Evolutionary conservation across 2,797 vertebrate species (phyloP).

Genomic region (Gymnodraco acuticeps): DNA sequence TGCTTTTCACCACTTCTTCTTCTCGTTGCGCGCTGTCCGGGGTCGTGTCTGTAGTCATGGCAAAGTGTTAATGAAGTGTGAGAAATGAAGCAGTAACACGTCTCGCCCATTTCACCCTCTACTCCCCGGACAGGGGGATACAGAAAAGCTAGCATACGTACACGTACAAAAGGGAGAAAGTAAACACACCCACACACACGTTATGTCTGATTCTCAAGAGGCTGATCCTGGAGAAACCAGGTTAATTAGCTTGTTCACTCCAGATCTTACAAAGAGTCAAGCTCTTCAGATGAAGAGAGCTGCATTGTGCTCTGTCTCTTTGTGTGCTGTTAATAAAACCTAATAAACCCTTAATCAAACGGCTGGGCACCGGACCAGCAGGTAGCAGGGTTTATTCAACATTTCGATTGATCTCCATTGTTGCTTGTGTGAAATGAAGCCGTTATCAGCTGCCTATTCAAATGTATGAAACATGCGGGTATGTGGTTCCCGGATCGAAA

Average conservation of each 20-base stretch:
- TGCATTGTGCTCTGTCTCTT: slow-evolving; percentile 72
- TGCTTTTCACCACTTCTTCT: slow-evolving; percentile 11
- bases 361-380: slow-evolving; percentile 51
- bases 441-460: slow-evolving; percentile 51
- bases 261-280: slow-evolving; percentile 78
- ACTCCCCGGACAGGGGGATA: slow-evolving; percentile 58
- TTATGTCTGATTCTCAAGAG: slow-evolving; percentile 85
- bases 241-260: slow-evolving; percentile 91
- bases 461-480: neutral
- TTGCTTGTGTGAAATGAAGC: slow-evolving; percentile 50
- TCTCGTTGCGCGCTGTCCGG: slow-evolving; percentile 30
- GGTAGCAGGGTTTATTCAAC: slow-evolving; percentile 68
- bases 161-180: slow-evolving; percentile 36
- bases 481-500: slow-evolving; percentile 9
- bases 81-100: slow-evolving; percentile 90
- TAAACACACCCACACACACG: slow-evolving; percentile 26
- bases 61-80: slow-evolving; percentile 93
- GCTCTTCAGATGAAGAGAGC: slow-evolving; percentile 74
- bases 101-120: slow-evolving; percentile 83
- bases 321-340: slow-evolving; percentile 73
- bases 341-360: slow-evolving; percentile 75
- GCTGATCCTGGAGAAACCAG: slow-evolving; percentile 85
- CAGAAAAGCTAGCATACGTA: slow-evolving; percentile 29
- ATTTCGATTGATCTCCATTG: slow-evolving; percentile 68
- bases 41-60: slow-evolving; percentile 73